phyloP scores from a whole-genome alignment of 2,113 vertebrate species.

The Campylomormyrus numenius region DNA sequence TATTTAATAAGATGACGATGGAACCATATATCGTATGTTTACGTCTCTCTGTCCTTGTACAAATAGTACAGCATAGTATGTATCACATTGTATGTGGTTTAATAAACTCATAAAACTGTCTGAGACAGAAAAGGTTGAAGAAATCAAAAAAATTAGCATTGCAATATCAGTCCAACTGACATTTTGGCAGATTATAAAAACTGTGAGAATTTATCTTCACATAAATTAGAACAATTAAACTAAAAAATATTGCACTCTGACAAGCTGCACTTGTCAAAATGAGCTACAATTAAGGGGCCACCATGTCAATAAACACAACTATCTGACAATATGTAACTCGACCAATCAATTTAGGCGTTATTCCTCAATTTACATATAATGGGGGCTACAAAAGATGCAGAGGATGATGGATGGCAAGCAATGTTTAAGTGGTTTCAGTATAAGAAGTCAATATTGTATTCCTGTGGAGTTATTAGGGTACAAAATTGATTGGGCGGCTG shows the following conservation, averaged over 20 bases:
- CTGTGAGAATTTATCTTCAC: not conserved
- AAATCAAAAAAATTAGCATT: not conserved
- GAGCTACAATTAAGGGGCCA: not conserved
- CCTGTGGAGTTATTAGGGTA: conserved; percentile 5
- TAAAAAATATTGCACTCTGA: not conserved
- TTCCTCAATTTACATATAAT: conserved; percentile 1
- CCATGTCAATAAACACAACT: not conserved
- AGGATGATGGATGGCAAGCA: not conserved
- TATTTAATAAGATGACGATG: conserved; percentile 7
- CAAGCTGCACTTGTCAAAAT: not conserved
- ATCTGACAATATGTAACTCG: not conserved
- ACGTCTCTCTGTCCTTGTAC: not conserved
- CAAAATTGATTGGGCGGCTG: conserved; percentile 2
- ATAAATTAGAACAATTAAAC: conserved; percentile 1
- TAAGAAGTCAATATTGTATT: not conserved
- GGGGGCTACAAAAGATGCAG: not conserved
- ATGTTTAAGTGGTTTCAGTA: not conserved
- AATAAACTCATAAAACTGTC: conserved; percentile 2
- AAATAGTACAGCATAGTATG: not conserved
- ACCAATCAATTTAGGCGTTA: not conserved
- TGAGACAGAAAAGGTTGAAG: not conserved
- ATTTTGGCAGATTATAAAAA: not conserved
- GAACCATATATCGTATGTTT: not conserved
- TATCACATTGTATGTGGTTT: not conserved
- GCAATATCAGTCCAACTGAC: not conserved